Evolutionary conservation across 2,888 invertebrate species (phyloP), one percentile per base, ranked within the genome.

Genomic region (Autographa pulchrina): DNA sequence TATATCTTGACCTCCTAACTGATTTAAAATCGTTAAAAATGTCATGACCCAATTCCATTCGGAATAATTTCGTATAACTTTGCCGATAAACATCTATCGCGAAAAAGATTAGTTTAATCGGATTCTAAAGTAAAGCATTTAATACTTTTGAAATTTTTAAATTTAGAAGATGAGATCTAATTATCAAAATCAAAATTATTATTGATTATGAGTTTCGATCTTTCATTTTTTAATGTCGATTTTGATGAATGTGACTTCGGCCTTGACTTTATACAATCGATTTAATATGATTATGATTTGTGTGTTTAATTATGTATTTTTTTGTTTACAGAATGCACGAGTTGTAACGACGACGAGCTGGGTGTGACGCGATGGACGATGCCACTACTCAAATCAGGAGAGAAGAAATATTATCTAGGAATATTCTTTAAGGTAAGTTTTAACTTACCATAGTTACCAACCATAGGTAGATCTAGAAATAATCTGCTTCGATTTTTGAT

Each of bases 361-460:
- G 95, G 96, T 48, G 96, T 97, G 52, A 98, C 98, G 88, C 96
- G 98, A 91, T 98, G 98, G 98, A 98, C 98, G 66, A 98, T 98
- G 98, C 98, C 98, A 13, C 96, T 98, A 72, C 96, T 98, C 81
- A 98, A 98, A 90, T 97, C 98, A 61, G 98, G 98, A 59, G 98
- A 98, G 89, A 99, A 98, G 92, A 96, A 98, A 88, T 98, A 98
- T 91, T 99, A 99, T 91, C 96, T 99, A 87, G 98, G 98, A 89
- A 98, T 98, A 92, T 99, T 99, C 96, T 99, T 98, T 95, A 98
- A 98, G 98, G 98, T 98, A 96, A 96, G 93, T 62, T 13, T n/a
- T 16, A 35, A 6, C 25, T 25, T 31, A 62, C 18, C 41, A 41
- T 43, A 43, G 35, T 32, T 14, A 20, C 31, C 31, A 6, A 2